Evolutionary conservation across 2,113 vertebrate species (phyloP).

Genomic region (Diphyllodes magnificus): DNA sequence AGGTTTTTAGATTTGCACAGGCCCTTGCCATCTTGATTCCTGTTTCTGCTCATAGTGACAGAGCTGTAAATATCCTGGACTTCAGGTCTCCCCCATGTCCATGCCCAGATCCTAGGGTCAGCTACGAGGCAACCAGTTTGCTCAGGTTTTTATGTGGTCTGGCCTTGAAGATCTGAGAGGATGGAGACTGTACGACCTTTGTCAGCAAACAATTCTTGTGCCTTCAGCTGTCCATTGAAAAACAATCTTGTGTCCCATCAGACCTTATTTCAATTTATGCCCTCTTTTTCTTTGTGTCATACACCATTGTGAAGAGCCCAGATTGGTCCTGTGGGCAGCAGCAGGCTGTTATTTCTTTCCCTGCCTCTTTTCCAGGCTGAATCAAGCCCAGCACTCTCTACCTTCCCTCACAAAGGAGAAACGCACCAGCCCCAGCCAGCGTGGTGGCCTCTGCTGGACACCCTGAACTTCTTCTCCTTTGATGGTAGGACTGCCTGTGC

Average conservation of each 20-base stretch:
- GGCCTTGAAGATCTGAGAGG: not conserved
- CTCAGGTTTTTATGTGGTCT: not conserved
- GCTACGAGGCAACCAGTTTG: not conserved
- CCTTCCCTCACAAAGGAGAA: not conserved
- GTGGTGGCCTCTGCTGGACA: not conserved
- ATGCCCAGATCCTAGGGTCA: not conserved
- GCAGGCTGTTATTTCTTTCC: not conserved
- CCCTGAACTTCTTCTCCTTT: not conserved
- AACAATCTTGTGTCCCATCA: fast-evolving
- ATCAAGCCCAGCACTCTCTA: not conserved
- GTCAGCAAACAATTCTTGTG: not conserved
- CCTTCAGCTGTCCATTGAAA: not conserved
- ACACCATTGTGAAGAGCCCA: not conserved
- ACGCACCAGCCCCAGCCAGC: not conserved
- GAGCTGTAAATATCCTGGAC: not conserved
- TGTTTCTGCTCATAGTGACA: not conserved
- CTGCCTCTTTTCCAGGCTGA: not conserved
- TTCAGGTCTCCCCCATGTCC: not conserved
- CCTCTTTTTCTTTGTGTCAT: not conserved
- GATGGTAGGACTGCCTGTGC: not conserved
- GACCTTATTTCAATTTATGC: not conserved
- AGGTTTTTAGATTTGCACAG: not conserved
- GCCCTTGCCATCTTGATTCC: not conserved
- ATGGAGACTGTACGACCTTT: not conserved
- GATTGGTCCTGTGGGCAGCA: not conserved